A percentile compares a stretch with the other conserved stretches of the same genome.
phyloP scores from a whole-genome alignment of 2,113 vertebrate genomes.

The Setophaga coronata region DNA sequence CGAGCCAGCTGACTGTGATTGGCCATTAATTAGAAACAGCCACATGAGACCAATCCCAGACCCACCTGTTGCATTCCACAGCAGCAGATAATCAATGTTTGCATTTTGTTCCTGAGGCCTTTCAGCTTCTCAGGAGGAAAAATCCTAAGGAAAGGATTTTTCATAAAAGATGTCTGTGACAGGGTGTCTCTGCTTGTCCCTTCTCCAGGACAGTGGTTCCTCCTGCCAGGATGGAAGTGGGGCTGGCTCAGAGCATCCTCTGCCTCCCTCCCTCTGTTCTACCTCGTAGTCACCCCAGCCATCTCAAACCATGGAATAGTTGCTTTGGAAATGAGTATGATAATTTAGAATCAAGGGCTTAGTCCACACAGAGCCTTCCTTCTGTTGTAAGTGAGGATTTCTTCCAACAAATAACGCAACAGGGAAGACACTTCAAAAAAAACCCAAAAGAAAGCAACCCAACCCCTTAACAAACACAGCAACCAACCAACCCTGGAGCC shows the following conservation, averaged over 20 bases:
- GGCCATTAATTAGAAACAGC: too few species aligned
- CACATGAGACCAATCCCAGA: too few species aligned
- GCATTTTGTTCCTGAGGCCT: too few species aligned
- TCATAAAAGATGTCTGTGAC: too few species aligned
- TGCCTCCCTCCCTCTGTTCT: not conserved
- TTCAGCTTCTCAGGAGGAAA: too few species aligned
- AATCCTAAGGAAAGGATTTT: too few species aligned
- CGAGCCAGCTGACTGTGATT: too few species aligned
- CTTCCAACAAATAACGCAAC: rapidly evolving
- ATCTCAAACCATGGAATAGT: not conserved
- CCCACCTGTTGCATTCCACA: too few species aligned
- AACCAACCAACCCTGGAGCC: not conserved
- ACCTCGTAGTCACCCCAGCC: not conserved
- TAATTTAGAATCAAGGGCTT: not conserved
- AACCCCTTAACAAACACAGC: not conserved
- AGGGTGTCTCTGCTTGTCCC: not conserved
- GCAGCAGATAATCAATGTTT: too few species aligned
- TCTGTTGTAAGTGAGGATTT: not conserved
- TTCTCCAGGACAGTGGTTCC: rapidly evolving
- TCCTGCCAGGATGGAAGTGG: not conserved
- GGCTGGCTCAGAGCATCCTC: not conserved
- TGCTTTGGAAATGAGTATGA: not conserved
- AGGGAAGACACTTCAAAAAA: rapidly evolving
- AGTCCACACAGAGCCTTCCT: not conserved
- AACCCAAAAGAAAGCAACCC: not conserved